phyloP scores from a whole-genome alignment of 2,797 vertebrate species.

The Chelmon rostratus region DNA sequence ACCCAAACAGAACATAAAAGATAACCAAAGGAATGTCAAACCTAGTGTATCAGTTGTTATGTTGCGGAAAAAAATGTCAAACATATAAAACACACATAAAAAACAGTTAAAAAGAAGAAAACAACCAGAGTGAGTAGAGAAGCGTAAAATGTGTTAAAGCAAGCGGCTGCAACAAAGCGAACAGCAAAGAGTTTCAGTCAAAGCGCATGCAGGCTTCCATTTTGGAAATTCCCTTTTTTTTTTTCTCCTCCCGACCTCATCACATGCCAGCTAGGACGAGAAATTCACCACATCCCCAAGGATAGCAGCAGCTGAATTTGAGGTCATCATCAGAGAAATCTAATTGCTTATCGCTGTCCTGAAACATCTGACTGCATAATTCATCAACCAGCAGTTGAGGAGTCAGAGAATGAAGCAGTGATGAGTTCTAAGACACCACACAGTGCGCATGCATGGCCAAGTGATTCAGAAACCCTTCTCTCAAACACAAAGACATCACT shows the following conservation, averaged over 20 bases:
- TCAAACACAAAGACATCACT: constrained; percentile 8
- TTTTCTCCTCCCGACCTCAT: constrained; percentile 26
- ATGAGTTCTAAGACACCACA: constrained; percentile 23
- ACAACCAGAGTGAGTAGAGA: constrained; percentile 68
- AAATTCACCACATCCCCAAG: constrained; percentile 61
- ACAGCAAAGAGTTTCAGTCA: constrained; percentile 65
- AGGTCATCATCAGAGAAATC: constrained; percentile 51
- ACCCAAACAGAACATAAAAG: constrained; percentile 73
- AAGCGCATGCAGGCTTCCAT: constrained; percentile 86
- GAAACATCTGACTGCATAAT: constrained; percentile 38
- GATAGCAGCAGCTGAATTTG: constrained; percentile 48
- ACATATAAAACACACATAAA: constrained; percentile 59
- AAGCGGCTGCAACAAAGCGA: constrained; percentile 79
- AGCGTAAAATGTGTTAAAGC: constrained; percentile 81
- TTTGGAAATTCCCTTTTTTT: constrained; percentile 31
- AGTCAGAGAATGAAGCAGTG: constrained; percentile 52
- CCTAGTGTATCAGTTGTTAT: constrained; percentile 66
- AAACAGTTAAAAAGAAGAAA: constrained; percentile 68
- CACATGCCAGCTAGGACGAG: constrained; percentile 77
- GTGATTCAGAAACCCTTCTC: constrained; percentile 27
- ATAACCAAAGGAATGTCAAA: constrained; percentile 62
- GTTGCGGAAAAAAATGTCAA: constrained; percentile 47
- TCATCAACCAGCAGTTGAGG: constrained; percentile 26
- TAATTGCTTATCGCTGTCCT: constrained; percentile 36
- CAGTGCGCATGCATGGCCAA: constrained; percentile 61